phyloP scores from a whole-genome alignment of 2,113 vertebrate genomes.

The Brachypteracias leptosomus region DNA sequence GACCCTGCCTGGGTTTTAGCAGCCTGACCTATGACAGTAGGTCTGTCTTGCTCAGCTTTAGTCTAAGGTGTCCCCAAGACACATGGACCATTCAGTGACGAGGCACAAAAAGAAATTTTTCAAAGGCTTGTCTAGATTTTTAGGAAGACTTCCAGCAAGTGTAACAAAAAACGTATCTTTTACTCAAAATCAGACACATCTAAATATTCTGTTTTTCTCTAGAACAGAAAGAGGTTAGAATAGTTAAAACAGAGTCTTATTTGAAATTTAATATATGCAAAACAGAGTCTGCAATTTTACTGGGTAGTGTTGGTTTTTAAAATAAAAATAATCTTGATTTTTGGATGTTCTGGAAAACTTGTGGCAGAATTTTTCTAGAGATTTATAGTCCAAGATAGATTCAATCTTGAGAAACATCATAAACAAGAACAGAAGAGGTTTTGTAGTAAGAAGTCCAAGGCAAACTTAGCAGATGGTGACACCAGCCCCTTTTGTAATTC shows the following conservation, averaged over 20 bases:
- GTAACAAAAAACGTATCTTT: background rate
- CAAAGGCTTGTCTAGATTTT: background rate
- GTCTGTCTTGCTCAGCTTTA: background rate
- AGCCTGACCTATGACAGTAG: background rate
- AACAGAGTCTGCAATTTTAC: background rate
- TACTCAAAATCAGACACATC: background rate
- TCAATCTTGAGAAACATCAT: background rate
- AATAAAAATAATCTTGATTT: background rate
- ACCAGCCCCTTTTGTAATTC: background rate
- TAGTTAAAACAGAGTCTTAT: background rate
- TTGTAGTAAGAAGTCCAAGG: background rate
- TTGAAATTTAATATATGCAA: background rate
- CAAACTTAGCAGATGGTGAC: background rate
- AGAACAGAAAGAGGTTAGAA: background rate
- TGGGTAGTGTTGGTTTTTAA: background rate
- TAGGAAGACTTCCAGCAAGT: background rate
- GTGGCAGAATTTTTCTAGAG: background rate
- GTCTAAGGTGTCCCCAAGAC: background rate
- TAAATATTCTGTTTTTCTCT: background rate
- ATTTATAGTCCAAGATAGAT: background rate
- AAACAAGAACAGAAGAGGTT: background rate
- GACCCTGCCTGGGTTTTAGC: background rate
- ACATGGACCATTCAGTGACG: fast-evolving
- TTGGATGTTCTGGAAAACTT: background rate
- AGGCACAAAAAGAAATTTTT: background rate